Evolutionary conservation across 35 echinoderm and acorn worm genomes (phyloP).

Genomic region (Ophioderma brevispina): DNA sequence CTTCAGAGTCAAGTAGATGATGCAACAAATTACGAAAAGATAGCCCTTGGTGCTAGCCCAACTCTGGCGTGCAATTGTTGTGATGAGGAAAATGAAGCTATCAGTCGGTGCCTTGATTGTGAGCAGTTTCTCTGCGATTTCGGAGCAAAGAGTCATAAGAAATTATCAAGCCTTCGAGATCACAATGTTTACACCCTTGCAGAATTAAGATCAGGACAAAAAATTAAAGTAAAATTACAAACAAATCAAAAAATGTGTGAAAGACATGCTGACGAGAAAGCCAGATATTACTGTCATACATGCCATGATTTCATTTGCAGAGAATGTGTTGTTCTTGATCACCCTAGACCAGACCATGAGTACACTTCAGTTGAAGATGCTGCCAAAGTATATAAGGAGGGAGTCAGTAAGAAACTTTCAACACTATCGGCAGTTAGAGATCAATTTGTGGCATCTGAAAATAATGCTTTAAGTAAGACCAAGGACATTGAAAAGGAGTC

Average conservation of each 20-base stretch:
- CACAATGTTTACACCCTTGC: neutral
- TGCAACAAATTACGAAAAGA: too few species aligned
- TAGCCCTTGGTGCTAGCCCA: neutral
- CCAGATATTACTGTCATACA: too few species aligned
- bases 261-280: too few species aligned
- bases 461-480: neutral
- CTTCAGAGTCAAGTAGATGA: too few species aligned
- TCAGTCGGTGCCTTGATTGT: too few species aligned
- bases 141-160: neutral
- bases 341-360: too few species aligned
- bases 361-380: neutral
- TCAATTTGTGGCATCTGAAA: neutral
- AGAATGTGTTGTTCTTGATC: too few species aligned
- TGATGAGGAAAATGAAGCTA: neutral
- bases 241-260: neutral
- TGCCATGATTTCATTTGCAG: too few species aligned
- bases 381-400: neutral
- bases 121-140: too few species aligned
- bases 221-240: neutral
- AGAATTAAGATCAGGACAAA: neutral
- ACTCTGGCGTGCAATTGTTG: neutral
- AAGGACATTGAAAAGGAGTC: neutral
- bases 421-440: neutral
- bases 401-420: neutral
- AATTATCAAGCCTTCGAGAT: neutral